These are phyloP conservation scores for Ceratosolen fusciceps DNA, from an alignment of 1,140 invertebrate genomes.

Conservation along the genomic window DNA sequence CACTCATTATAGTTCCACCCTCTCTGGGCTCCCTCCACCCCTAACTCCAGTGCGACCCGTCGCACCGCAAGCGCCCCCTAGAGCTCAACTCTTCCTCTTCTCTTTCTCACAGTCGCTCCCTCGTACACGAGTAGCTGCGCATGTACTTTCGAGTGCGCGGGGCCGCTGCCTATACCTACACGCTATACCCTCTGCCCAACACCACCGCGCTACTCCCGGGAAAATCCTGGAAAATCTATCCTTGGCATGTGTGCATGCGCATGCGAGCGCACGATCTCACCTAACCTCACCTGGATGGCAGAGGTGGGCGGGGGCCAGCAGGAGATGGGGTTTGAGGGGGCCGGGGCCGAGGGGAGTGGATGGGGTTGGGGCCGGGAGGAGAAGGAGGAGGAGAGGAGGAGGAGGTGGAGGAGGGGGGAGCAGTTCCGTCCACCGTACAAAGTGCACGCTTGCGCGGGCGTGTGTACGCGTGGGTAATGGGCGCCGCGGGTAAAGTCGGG, in stretches of 20 bases:
- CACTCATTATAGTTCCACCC: constrained; percentile 65
- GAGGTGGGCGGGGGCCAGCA: no score
- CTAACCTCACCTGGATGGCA: constrained; percentile 58
- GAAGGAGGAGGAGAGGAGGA: no score
- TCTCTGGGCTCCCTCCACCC: constrained; percentile 28
- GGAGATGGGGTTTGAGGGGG: no score
- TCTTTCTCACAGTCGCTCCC: constrained; percentile 43
- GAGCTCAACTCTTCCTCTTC: constrained; percentile 42
- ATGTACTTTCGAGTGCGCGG: not conserved
- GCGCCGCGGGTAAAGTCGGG: constrained; percentile 7
- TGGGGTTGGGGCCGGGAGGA: not conserved
- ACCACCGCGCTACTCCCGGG: constrained; percentile 61
- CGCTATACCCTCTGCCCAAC: not conserved
- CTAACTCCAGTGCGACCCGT: constrained; percentile 37
- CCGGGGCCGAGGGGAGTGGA: not conserved
- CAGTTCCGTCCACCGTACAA: constrained; percentile 49
- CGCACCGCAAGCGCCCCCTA: constrained; percentile 28
- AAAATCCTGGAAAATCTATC: constrained; percentile 71
- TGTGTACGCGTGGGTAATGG: constrained; percentile 62
- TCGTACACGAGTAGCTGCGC: constrained; percentile 17
- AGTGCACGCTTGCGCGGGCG: constrained; percentile 54
- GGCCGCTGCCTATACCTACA: not conserved
- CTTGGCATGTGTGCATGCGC: constrained; percentile 16
- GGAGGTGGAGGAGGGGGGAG: not conserved
- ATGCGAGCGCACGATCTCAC: constrained; percentile 51